Evolutionary conservation across 2,888 invertebrate genomes (phyloP), one percentile per base, ranked within the genome.

Genomic region (Ligdia adustata): DNA sequence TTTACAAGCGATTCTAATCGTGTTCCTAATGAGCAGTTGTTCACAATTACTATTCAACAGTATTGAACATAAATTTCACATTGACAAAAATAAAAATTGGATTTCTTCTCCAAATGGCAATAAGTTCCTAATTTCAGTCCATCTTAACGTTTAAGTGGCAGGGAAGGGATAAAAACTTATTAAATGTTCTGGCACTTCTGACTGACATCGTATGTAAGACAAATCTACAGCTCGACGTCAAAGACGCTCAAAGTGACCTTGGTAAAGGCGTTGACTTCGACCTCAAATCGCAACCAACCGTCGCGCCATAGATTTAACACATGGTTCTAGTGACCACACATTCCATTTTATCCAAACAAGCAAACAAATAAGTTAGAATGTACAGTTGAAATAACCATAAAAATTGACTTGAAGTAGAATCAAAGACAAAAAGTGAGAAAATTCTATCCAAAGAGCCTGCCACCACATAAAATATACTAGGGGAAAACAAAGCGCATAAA

Each of bases 231-330:
- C 16, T 71, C 64, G 64, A 60, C 60, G 64, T 33, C 64, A 62
- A 65, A 66, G 69, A 63, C 75, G 76, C 70, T 64, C 75, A 68
- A 58, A 54, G 29, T 68, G 88, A 79, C 89, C 88, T 88, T 88
- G 89, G 72, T 78, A 72, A 71, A 80, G 86, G 79, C 88, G 82
- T 86, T 89, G 87, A 89, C 87, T 86, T 67, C 66, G 72, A 69
- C 80, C 81, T 80, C 74, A 77, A 82, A 82, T 80, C 79, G 72
- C 74, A 71, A 68, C 77, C 70, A 65, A 72, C 69, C 52, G 56
- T 54, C 59, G 51, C 71, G 69, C 69, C 72, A 68, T 73, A 70
- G 67, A 63, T 63, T 60, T 54, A 63, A 63, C 69, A 74, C 70
- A 69, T 71, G 63, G 58, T 16, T 15, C 7, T 12, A 31, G 42